A percentile compares a stretch with the other conserved stretches of the same genome.
These are phyloP conservation scores for Caenorhabditis drosophilae DNA, from an alignment of 2,888 invertebrate genomes.

Conservation along the genomic window DNA sequence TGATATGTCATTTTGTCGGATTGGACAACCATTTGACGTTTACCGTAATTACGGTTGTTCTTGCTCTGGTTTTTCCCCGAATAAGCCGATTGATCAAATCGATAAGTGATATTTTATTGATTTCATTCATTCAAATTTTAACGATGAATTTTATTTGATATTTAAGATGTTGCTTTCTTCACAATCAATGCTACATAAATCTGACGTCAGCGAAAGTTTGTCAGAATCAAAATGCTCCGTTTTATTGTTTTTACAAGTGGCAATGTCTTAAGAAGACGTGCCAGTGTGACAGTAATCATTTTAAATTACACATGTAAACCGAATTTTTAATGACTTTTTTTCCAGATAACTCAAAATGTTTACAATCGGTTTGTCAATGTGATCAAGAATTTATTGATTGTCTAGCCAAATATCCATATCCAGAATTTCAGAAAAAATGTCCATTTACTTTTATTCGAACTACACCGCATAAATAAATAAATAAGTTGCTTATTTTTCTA, in stretches of 20 bases:
- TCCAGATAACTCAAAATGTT: conserved; percentile 29
- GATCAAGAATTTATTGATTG: conserved; percentile 32
- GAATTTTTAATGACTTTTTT: background rate
- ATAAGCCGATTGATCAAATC: conserved; percentile 27
- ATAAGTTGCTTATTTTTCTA: too few relatives aligned
- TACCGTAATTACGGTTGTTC: conserved; percentile 31
- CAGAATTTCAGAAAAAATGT: conserved; percentile 12
- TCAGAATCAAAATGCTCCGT: conserved; percentile 27
- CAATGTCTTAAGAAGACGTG: conserved; percentile 10
- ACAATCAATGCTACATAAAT: conserved; percentile 14
- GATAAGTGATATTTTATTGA: too few relatives aligned
- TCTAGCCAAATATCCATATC: conserved; percentile 28
- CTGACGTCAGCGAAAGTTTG: conserved; percentile 9
- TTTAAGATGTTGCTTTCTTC: conserved; percentile 28
- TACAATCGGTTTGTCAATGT: conserved; percentile 25
- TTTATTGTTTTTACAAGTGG: conserved; percentile 33
- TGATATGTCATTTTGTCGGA: conserved; percentile 34
- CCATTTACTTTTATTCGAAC: too few relatives aligned
- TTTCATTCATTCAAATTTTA: too few relatives aligned
- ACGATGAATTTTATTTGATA: background rate
- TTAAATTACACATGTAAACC: background rate
- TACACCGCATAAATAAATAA: too few relatives aligned
- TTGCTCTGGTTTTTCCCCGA: conserved; percentile 13
- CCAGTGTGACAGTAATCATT: conserved; percentile 13
- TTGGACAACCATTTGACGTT: conserved; percentile 10